Evolutionary conservation across 2,797 vertebrate genomes (phyloP), one percentile per base, ranked within the genome.

Genomic region (Gallinago nigripennis): DNA sequence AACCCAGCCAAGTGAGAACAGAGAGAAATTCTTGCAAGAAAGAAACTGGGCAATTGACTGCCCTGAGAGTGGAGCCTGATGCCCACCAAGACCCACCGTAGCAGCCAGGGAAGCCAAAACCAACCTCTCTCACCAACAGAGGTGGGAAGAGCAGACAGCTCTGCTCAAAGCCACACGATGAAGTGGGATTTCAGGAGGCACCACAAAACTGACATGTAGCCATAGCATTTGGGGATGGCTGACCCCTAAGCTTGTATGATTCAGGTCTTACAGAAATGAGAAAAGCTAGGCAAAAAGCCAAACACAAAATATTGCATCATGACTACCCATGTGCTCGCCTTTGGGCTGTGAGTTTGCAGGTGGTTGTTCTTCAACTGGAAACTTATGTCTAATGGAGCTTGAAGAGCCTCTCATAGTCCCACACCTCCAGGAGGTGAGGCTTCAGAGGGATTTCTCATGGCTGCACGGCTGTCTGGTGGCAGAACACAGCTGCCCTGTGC

Each of bases 151-250:
- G 31, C 33, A 30, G 41, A 54, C 27, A 82, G 20, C 27, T 63
- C 41, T 73, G 31, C 51, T 39, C 43, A 23, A 46, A 75, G 37
- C 51, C 33, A 25, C 20, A 7, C 0, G 0, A 28, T 25, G 41
- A 61, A 45, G 51, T 11, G 45, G n/a, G 43, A n/a, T 65, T 57
- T 45, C 37, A 39, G 57, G 43, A 76, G 51, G 11, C 19, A 65
- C 25, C 0, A 0, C 24, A 31, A 37, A 57, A 56, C 16, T 30
- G 24, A 13, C 31, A 45, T 5, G 3, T 39, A 46, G 33, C n/a
- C 12, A 2, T 19, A 23, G 13, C 0, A 0, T 35, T 20, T 48
- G 39, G 45, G 51, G 25, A 14, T 41, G 51, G 64, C 25, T 53
- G 27, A 71, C 51, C 23, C 51, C 39, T 46, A 33, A 33, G 11